A percentile compares a stretch with the other conserved stretches of the same genome.
phyloP scores from a whole-genome alignment of 2,888 invertebrate species.

The Nezara viridula region DNA sequence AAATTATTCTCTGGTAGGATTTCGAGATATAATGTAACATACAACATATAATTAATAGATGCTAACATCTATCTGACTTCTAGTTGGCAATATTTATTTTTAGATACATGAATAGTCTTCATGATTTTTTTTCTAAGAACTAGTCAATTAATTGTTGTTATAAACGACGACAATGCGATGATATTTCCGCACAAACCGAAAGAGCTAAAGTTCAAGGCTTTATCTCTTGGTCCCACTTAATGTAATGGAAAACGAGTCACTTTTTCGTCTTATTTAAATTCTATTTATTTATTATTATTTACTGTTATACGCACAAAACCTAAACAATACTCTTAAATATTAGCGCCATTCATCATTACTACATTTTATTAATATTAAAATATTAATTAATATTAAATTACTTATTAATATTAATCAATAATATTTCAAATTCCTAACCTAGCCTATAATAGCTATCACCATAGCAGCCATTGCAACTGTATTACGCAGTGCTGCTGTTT shows the following conservation, averaged over 20 bases:
- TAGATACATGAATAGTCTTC: background rate
- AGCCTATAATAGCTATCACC: no score
- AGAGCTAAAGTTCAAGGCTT: background rate
- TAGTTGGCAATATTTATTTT: background rate
- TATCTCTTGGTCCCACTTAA: background rate
- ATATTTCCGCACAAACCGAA: background rate
- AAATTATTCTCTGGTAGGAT: background rate
- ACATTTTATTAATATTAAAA: no score
- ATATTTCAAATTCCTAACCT: no score
- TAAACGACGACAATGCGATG: background rate
- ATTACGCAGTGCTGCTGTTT: no score
- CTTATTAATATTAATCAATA: no score
- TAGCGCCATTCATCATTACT: no score
- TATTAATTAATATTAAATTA: no score
- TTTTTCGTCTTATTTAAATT: background rate
- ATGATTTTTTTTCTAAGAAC: background rate
- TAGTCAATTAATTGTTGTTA: constrained; percentile 26
- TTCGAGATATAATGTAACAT: background rate
- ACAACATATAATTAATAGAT: background rate
- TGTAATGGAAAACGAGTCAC: background rate
- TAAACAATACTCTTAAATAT: no score
- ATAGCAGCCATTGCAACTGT: no score
- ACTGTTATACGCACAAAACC: background rate
- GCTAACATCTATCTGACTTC: background rate
- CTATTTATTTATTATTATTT: background rate